Conservation (phyloP, 1,140 invertebrate genomes). For the Nebria ingens region DNA sequence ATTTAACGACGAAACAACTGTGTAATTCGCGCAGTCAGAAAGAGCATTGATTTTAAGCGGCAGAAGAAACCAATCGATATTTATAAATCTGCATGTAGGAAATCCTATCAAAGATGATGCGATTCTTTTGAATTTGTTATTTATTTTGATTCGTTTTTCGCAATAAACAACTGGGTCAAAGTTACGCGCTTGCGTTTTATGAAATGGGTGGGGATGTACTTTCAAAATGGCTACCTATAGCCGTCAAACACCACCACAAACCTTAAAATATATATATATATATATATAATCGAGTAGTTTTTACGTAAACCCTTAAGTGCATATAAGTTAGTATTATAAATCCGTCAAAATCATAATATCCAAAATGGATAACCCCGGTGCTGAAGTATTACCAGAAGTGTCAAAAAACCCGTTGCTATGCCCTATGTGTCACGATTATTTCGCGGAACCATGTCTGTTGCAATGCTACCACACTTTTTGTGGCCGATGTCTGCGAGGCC, state of each 20-base stretch:
- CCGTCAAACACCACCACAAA: background rate
- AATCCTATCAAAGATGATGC: too few relatives aligned
- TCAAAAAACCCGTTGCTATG: slow-evolving; percentile 51
- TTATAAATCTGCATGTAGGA: too few relatives aligned
- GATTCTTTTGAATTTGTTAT: too few relatives aligned
- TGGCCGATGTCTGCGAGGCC: slow-evolving; percentile 47
- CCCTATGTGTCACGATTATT: slow-evolving; percentile 56
- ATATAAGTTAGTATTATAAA: too few relatives aligned
- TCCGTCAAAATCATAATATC: background rate
- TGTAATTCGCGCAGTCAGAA: too few relatives aligned
- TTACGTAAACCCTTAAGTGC: too few relatives aligned
- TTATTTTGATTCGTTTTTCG: too few relatives aligned
- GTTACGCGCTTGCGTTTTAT: background rate
- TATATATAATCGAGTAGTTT: too few relatives aligned
- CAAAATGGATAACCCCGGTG: slow-evolving; percentile 28
- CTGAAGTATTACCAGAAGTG: slow-evolving; percentile 29
- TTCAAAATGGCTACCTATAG: background rate
- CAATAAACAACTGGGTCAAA: background rate
- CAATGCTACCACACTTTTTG: slow-evolving; percentile 61
- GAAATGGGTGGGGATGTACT: background rate
- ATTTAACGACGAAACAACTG: too few relatives aligned
- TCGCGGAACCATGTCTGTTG: slow-evolving; percentile 53
- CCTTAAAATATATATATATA: too few relatives aligned
- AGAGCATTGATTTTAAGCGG: too few relatives aligned
- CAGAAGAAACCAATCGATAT: too few relatives aligned